A percentile compares a stretch with the other conserved stretches of the same genome.
phyloP scores from a whole-genome alignment of 2,113 vertebrate genomes.

The Entosphenus tridentatus region DNA sequence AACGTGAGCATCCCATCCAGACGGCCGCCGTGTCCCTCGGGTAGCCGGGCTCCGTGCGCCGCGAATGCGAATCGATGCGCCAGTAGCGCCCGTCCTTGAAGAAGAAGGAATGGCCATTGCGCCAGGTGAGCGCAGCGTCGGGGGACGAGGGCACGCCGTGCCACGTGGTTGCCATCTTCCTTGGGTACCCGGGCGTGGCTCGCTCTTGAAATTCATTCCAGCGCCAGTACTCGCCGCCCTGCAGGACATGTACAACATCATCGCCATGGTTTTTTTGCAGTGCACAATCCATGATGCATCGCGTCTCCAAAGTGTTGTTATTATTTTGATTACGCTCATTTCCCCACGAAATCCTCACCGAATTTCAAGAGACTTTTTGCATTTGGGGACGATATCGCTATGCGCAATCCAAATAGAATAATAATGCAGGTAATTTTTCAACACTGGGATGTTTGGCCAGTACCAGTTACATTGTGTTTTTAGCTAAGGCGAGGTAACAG shows the following conservation, averaged over 20 bases:
- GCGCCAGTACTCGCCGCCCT: constrained; percentile 30
- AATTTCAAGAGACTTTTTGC: too few species aligned
- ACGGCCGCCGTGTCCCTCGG: constrained; percentile 29
- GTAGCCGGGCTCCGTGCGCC: constrained; percentile 34
- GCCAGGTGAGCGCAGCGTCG: constrained; percentile 44
- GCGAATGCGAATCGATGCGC: constrained; percentile 27
- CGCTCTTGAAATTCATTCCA: constrained; percentile 39
- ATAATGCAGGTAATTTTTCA: too few species aligned
- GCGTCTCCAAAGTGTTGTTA: too few species aligned
- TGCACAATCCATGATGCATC: too few species aligned
- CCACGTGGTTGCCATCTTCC: constrained; percentile 35
- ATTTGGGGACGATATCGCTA: too few species aligned
- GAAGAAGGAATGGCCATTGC: constrained; percentile 39
- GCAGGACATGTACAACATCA: not conserved
- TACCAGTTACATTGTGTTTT: too few species aligned
- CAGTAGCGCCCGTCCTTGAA: constrained; percentile 51
- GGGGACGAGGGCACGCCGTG: constrained; percentile 24
- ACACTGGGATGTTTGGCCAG: too few species aligned
- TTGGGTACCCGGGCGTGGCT: constrained; percentile 28
- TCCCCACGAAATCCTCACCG: too few species aligned
- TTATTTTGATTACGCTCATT: too few species aligned
- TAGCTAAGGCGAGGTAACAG: too few species aligned
- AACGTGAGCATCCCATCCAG: constrained; percentile 38
- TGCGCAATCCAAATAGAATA: too few species aligned
- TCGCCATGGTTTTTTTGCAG: too few species aligned